Conservation (phyloP, 2,113 vertebrate genomes). For the Cyrtonyx montezumae region DNA sequence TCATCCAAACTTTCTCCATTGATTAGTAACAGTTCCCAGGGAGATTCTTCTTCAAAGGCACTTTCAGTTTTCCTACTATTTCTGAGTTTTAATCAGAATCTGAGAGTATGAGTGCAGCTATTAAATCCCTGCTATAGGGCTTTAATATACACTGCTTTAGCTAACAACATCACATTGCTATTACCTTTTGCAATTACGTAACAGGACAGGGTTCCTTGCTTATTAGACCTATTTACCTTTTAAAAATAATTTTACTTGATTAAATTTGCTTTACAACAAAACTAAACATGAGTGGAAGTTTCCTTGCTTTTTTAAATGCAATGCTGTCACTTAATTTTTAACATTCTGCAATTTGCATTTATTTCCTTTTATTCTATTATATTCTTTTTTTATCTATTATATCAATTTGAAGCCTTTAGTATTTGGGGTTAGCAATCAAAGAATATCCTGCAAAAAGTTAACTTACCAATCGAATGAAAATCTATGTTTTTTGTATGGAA, state of each 20-base stretch:
- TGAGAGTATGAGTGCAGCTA: background rate
- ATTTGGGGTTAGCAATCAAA: background rate
- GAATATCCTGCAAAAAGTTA: background rate
- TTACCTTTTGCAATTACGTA: background rate
- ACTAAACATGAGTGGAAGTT: background rate
- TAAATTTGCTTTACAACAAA: background rate
- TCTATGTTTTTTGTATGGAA: background rate
- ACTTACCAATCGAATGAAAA: background rate
- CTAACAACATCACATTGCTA: background rate
- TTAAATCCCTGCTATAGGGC: background rate
- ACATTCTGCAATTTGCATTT: background rate
- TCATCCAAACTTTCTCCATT: background rate
- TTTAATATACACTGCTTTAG: background rate
- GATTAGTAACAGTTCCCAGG: background rate
- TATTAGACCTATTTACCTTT: background rate
- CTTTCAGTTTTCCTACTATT: background rate
- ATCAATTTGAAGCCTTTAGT: background rate
- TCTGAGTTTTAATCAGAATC: background rate
- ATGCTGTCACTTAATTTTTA: background rate
- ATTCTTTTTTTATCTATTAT: background rate
- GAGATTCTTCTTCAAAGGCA: background rate
- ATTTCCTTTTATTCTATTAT: background rate
- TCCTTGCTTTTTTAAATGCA: background rate
- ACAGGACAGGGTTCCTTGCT: background rate
- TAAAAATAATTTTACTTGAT: background rate